Evolutionary conservation across 2,797 vertebrate species (phyloP).

Genomic region (Orestias chungarensis): DNA sequence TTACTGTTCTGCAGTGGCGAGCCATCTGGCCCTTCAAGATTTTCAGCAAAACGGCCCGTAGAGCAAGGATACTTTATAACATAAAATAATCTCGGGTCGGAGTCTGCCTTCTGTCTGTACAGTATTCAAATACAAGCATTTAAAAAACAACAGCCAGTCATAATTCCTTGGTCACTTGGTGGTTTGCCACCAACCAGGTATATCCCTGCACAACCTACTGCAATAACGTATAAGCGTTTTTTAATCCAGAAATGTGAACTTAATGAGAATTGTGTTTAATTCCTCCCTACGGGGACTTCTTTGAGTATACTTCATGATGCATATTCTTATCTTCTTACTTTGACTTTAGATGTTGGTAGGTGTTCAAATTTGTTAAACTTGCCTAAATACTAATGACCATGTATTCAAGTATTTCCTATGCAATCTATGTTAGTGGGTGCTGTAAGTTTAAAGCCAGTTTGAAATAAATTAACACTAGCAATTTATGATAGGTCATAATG

Average conservation of each 20-base stretch:
- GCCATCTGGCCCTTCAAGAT: neutral
- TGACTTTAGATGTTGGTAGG: neutral
- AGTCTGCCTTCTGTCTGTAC: neutral
- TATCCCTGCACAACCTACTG: too few relatives aligned
- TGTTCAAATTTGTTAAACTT: too few relatives aligned
- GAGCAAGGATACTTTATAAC: too few relatives aligned
- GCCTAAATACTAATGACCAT: too few relatives aligned
- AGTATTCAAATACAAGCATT: neutral
- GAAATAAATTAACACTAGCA: neutral
- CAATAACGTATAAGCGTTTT: too few relatives aligned
- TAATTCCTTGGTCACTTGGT: too few relatives aligned
- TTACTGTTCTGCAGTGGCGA: slow-evolving; percentile 16
- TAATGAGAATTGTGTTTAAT: neutral
- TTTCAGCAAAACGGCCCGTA: neutral
- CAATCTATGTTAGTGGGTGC: too few relatives aligned
- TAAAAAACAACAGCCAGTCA: too few relatives aligned
- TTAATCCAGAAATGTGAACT: neutral
- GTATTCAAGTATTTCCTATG: too few relatives aligned
- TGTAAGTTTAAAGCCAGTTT: neutral
- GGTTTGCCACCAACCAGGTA: too few relatives aligned
- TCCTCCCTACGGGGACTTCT: neutral
- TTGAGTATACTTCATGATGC: too few relatives aligned
- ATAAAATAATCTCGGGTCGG: neutral
- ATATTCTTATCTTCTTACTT: neutral
- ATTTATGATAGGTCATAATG: neutral